Evolutionary conservation across 1,140 invertebrate genomes (phyloP), one percentile per base, ranked within the genome.

Genomic region (Lerema accius): DNA sequence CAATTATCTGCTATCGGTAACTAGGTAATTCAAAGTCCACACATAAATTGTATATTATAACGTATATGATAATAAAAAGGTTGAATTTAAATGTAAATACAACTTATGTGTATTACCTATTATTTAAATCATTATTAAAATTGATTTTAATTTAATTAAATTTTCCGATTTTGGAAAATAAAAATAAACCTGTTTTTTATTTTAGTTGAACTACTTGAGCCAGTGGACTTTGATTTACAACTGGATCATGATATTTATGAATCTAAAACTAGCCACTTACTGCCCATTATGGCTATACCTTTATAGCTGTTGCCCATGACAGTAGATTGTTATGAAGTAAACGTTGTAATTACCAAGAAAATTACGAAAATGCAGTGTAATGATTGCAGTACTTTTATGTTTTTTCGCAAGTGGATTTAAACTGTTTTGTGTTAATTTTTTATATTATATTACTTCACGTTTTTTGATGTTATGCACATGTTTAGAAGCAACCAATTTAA

Each of bases 401-500:
- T 42, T 55, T 11, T 32, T 42, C 17, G 32, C 9, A 14, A 17
- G 37, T 51, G 32, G 15, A 43, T 19, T 43, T 3, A 15, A 43
- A 35, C 9, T 53, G 26, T 53, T 28, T 43, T 43, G 43, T 32
- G 14, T 55, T 28, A 15, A 23, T 55, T 16, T 19, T 23, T 17
- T 3, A 19, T 32, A 28, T 32, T 9, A 7, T 7, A 32, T 32
- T 32, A 7, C 9, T 32, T 32, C 28, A 32, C 28, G 9, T 32
- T 32, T 32, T 32, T 32, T 32, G 28, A 32, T 32, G 14, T 28
- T 26, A n/a, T 23, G 35, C 17, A 37, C 37, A 40, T 23, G 13
- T 23, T 56, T 4, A n/a, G 14, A 39, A 39, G 9, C 23, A 43
- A n/a, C 35, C 53, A 58, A 58, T 14, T 42, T n/a, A 15, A 26